phyloP scores from a whole-genome alignment of 2,113 vertebrate species.

The Coptodon rendalli region DNA sequence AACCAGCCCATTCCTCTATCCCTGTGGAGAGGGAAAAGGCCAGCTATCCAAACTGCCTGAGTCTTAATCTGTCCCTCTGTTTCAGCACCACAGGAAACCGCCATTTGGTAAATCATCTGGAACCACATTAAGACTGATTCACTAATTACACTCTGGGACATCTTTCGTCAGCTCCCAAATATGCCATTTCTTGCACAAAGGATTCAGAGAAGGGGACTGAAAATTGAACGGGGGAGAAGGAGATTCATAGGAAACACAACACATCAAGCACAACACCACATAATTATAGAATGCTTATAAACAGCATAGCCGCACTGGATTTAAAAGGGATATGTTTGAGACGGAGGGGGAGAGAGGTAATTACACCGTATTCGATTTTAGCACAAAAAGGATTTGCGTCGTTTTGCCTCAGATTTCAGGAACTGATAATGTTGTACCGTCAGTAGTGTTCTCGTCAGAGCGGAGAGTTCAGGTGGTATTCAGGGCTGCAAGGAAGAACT shows the following conservation, averaged over 20 bases:
- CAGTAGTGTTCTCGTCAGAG: slow-evolving; percentile 39
- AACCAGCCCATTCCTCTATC: slow-evolving; percentile 62
- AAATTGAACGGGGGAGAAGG: slow-evolving; percentile 9
- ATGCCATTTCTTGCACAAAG: slow-evolving; percentile 60
- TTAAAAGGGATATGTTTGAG: slow-evolving; percentile 42
- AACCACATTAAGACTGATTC: slow-evolving; percentile 70
- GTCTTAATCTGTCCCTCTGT: slow-evolving; percentile 70
- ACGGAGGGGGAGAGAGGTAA: slow-evolving; percentile 9
- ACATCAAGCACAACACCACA: slow-evolving; percentile 29
- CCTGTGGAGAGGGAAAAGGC: slow-evolving; percentile 51
- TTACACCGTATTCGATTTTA: slow-evolving; percentile 45
- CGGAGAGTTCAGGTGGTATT: slow-evolving; percentile 46
- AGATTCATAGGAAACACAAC: slow-evolving; percentile 19
- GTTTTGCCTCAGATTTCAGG: slow-evolving; percentile 62
- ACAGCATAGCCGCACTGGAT: slow-evolving; percentile 45
- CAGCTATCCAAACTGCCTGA: slow-evolving; percentile 66
- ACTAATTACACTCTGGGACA: slow-evolving; percentile 66
- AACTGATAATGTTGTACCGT: slow-evolving; percentile 46
- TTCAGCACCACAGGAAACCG: slow-evolving; percentile 72
- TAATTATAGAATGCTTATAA: slow-evolving; percentile 31
- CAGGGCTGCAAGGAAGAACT: slow-evolving; percentile 50
- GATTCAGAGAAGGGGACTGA: slow-evolving; percentile 4
- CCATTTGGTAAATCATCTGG: slow-evolving; percentile 71
- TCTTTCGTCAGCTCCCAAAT: slow-evolving; percentile 65
- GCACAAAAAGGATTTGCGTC: slow-evolving; percentile 42